Evolutionary conservation across 2,888 invertebrate species (phyloP), one percentile per base, ranked within the genome.

Genomic region (Agonum fuliginosum): DNA sequence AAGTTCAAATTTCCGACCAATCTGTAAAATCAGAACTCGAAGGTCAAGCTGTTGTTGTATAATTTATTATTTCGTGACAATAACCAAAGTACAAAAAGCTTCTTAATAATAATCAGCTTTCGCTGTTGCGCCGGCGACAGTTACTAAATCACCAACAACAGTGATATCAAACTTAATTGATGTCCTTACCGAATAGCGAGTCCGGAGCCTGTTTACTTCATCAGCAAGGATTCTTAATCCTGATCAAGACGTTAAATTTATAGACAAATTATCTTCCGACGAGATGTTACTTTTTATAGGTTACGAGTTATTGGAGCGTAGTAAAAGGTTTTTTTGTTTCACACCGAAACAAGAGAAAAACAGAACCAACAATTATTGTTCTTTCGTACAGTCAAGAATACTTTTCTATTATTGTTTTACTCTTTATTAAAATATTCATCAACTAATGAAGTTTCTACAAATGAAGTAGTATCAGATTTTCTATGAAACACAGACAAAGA

Each of bases 151-250:
- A 37, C 37, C n/a, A 12, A 3, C 37, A 12, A 12, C 37, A 37
- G 8, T 37, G 37, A 37, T 37, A 37, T 12, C 37, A 37, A 37
- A 37, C 37, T 37, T 37, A 37, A 37, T 37, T 37, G 37, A 37
- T 37, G 37, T 37, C 37, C 37, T 37, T 37, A 37, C 12, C 37
- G 37, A 37, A 37, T 37, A 37, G 37, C 37, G 37, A 37, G 37
- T 12, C 37, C 12, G 37, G 37, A 37, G 37, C 37, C 37, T 37
- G 37, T 37, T 37, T 37, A 37, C 37, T 37, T 37, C 37, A 37
- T 37, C 37, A 37, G 37, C 37, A 37, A 37, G 37, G 37, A 37
- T 37, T 37, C 37, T 37, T 37, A 37, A 37, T 37, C 37, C 37
- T 37, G 37, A 10, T 1, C 37, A 37, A 37, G 37, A 37, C 37